Base-by-base conservation (phyloP, 2,888 invertebrate genomes). In the Idaea dimidiata region DNA sequence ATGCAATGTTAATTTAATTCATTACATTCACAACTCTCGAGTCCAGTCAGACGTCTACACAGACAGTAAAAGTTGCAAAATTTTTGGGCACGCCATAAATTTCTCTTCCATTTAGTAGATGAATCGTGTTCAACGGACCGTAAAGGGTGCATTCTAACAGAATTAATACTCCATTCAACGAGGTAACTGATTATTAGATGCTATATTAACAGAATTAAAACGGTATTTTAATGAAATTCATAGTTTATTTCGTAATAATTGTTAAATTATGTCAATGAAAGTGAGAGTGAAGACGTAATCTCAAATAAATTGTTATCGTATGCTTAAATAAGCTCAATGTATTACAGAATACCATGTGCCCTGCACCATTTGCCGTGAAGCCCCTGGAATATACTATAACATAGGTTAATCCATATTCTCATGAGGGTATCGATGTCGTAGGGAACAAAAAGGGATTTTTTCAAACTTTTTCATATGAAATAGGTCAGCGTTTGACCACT, bases 81-180 rank as follows among this genome's bases (percentile, higher is more conserved):
- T 68, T 71, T 73, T 69, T 70, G 64, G 65, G 67, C 67, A 69
- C 67, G 67, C 65, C 67, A 70, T 72, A 66, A 71, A 72, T 70
- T 69, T 69, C 67, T 62, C 62, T 63, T 57, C 66, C 66, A 71
- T 66, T 70, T 59, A 63, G 65, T 43, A 62, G 62, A 60, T 33
- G 59, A 55, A 65, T 59, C 58, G 67, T 68, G 71, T 65, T 72
- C 60, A 72, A 72, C 72, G 71, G 73, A 69, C 65, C 74, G 66
- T 72, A 72, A 74, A 74, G 71, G 70, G 67, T 70, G 70, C 69
- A 71, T 68, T 74, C 67, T 58, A 62, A 63, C 61, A 61, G 32
- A 69, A 64, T 75, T 73, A 71, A 76, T 72, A 73, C 71, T 63
- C 66, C 69, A 60, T 75, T 73, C 72, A 70, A 74, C 63, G 63